Evolutionary conservation across 37 sponge, comb jelly and placozoan species (phyloP), one percentile per base, ranked within the genome.

Genomic region (Dysidea cf. avara): DNA sequence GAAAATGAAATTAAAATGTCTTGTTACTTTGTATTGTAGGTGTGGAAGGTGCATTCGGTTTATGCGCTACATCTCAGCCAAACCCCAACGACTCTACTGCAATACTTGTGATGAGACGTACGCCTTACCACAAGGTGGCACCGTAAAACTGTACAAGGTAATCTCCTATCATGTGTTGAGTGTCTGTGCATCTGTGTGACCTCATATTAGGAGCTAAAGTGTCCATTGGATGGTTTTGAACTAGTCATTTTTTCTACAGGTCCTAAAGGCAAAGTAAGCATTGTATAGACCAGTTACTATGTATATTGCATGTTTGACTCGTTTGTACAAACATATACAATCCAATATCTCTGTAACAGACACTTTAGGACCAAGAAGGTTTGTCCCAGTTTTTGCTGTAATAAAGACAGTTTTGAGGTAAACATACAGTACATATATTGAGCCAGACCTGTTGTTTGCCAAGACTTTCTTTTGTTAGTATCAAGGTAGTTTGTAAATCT

Each of bases 141-240:
- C 72, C 39, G 79, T 95, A 67, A 92, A 94, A 52, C 84, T 92
- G 32, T 95, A 95, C 70, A 89, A 95, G 87, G 94, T 92, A 59
- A 21, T n/a, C n/a, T 37, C 6, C 20, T n/a, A 6, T 22, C 17
- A 13, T 22, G 54, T 61, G 58, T 49, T 5, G 56, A 53, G 33
- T 24, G 2, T 56, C 14, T 7, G 7, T 4, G 2, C 38, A 37
- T 67, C 48, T 78, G 47, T 55, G n/a, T n/a, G n/a, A n/a, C n/a
- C n/a, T n/a, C 28, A 14, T 25, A 2, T 26, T 49, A 96, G 91
- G 97, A 95, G 61, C 48, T 86, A 54, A 85, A 82, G 53, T 99
- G 99, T 71, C 99, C 99, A 11, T 62, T 99, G 56, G 99, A 99
- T 65, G 86, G 86, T 35, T 99, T 99, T 74, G 99, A 92, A 61